phyloP scores from a whole-genome alignment of 2,797 vertebrate genomes.

The Peromyscus nudipes region DNA sequence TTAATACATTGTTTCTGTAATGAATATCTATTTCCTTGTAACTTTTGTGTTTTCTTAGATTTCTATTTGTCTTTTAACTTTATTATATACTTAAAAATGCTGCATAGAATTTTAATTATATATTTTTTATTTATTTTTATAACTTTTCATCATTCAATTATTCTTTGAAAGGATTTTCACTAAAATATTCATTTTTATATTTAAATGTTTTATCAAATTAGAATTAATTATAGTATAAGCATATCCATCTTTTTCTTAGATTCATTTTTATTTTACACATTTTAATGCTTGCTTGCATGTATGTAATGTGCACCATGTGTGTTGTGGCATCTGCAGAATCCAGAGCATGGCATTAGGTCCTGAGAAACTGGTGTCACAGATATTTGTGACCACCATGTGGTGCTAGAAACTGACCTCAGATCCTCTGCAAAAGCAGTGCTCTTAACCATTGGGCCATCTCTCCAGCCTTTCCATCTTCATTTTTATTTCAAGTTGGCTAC shows the following conservation, averaged over 20 bases:
- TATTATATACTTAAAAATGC: not conserved
- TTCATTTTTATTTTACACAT: not conserved
- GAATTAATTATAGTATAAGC: constrained; percentile 7
- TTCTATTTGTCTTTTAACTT: constrained; percentile 32
- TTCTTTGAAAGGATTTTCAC: constrained; percentile 17
- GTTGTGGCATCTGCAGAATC: not conserved
- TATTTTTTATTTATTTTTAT: constrained; percentile 17
- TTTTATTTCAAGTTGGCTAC: not conserved
- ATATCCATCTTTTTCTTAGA: not conserved
- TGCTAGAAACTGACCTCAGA: not conserved
- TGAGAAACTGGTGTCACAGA: not conserved
- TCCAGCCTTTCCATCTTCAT: not conserved
- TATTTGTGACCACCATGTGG: not conserved
- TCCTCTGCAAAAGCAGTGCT: not conserved
- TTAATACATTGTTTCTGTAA: not conserved
- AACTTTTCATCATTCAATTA: not conserved
- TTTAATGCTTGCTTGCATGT: not conserved
- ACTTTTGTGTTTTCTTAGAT: constrained; percentile 50
- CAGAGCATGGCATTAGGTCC: not conserved
- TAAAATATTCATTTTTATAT: constrained; percentile 23
- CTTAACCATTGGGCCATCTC: no score
- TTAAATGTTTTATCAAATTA: constrained; percentile 25
- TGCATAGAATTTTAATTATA: constrained; percentile 21
- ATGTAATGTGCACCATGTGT: not conserved
- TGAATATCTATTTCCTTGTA: constrained; percentile 1